Conservation (phyloP, 2,797 vertebrate species). For the Neostethus bicornis region DNA sequence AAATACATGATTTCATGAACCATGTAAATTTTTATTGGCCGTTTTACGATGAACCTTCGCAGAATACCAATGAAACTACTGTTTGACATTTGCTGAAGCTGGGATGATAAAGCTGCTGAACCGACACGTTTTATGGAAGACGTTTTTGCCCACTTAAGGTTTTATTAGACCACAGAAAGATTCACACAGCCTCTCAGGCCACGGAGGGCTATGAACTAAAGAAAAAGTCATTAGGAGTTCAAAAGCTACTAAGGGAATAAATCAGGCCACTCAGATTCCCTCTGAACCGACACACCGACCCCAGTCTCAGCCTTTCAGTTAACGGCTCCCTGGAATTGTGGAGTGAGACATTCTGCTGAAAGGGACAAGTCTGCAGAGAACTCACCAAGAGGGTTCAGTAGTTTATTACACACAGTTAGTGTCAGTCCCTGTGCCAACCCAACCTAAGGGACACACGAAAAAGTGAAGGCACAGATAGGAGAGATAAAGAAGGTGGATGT, state of each 20-base stretch:
- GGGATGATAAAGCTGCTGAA: slow-evolving; percentile 76
- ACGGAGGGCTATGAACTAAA: slow-evolving; percentile 34
- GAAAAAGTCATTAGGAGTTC: slow-evolving; percentile 66
- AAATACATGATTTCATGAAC: slow-evolving; percentile 71
- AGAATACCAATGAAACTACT: slow-evolving; percentile 62
- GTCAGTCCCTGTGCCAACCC: slow-evolving; percentile 17
- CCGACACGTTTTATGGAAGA: slow-evolving; percentile 77
- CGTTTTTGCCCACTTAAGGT: slow-evolving; percentile 78
- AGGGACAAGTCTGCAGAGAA: slow-evolving; percentile 33
- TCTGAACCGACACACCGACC: slow-evolving; percentile 36
- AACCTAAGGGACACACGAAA: no score
- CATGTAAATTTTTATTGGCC: slow-evolving; percentile 75
- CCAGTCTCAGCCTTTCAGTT: slow-evolving; percentile 53
- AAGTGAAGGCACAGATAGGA: no score
- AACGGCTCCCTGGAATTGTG: slow-evolving; percentile 16
- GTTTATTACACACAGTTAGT: slow-evolving; percentile 18
- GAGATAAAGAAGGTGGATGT: no score
- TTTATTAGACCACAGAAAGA: slow-evolving; percentile 75
- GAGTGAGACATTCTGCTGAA: slow-evolving; percentile 33
- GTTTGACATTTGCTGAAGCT: slow-evolving; percentile 72
- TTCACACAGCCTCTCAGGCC: slow-evolving; percentile 28
- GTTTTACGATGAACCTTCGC: slow-evolving; percentile 70
- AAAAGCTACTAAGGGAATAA: slow-evolving; percentile 62
- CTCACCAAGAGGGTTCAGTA: slow-evolving; percentile 15
- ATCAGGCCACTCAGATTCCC: slow-evolving; percentile 56